Conservation (phyloP, 2,888 invertebrate genomes). For the Lithophane socia region DNA sequence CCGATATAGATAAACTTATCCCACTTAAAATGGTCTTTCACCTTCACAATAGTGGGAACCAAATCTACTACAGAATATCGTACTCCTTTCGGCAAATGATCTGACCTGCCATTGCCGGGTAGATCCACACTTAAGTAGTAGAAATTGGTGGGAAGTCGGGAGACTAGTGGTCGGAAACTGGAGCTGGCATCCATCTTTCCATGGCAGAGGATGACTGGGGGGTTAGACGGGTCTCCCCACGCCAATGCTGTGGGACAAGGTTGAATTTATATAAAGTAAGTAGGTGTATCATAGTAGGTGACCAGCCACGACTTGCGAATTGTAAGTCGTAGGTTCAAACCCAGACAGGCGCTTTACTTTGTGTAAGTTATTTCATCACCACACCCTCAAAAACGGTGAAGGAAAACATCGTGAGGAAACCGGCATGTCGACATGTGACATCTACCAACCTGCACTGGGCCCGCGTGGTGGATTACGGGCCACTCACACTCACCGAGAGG, state of each 20-base stretch:
- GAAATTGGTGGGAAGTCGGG: conserved; percentile 83
- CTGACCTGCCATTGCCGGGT: conserved; percentile 91
- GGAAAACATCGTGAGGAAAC: no score
- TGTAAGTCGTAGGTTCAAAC: no score
- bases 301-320: no score
- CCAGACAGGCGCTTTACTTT: no score
- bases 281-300: no score
- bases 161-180: conserved; percentile 89
- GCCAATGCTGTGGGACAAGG: conserved; percentile 84
- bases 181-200: conserved; percentile 91
- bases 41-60: conserved; percentile 73
- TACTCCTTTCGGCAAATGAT: conserved; percentile 84
- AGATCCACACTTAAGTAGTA: conserved; percentile 86
- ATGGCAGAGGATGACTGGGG: conserved; percentile 90
- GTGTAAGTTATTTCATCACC: no score
- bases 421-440: no score
- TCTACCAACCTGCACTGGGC: no score
- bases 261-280: not conserved
- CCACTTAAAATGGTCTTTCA: conserved; percentile 79
- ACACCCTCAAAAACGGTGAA: no score
- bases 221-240: conserved; percentile 89
- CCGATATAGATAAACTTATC: conserved; percentile 80
- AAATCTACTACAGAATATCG: conserved; percentile 74
- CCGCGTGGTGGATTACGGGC: no score
- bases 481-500: no score